Percentiles rank a stretch among this genome's conserved stretches.
Evolutionary conservation across 2,888 invertebrate genomes (phyloP).

Genomic region (Tridacna crocea): DNA sequence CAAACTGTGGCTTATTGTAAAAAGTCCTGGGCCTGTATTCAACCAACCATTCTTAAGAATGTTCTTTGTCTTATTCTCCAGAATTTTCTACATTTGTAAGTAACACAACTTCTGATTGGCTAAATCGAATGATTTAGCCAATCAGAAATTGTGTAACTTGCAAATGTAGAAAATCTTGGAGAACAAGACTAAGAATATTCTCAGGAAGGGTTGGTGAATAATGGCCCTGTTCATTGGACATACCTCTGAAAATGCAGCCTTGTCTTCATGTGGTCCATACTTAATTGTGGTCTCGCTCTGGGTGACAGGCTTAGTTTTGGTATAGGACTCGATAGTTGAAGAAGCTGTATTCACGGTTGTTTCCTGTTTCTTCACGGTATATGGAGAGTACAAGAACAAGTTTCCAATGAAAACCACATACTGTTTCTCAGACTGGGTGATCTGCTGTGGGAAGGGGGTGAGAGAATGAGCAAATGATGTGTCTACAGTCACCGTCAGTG

Average conservation of each 20-base stretch:
- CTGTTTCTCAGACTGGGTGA: slow-evolving; percentile 97
- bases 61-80: too few species aligned
- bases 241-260: slow-evolving; percentile 86
- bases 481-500: slow-evolving; percentile 79
- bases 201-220: too few species aligned
- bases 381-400: slow-evolving; percentile 93
- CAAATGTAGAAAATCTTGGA: too few species aligned
- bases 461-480: slow-evolving; percentile 91
- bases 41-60: too few species aligned
- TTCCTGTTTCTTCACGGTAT: slow-evolving; percentile 91
- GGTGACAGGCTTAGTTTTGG: slow-evolving; percentile 83
- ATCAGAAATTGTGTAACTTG: too few species aligned
- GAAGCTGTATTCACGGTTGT: slow-evolving; percentile 92
- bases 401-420: slow-evolving; percentile 94
- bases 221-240: background rate
- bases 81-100: too few species aligned
- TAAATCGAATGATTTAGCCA: too few species aligned
- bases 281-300: slow-evolving; percentile 92
- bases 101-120: too few species aligned
- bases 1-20: too few species aligned
- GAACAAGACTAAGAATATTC: too few species aligned
- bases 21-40: too few species aligned
- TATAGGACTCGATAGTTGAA: slow-evolving; percentile 88
- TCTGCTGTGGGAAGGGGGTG: slow-evolving; percentile 93
- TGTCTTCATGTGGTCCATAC: slow-evolving; percentile 95